Percentiles rank a stretch among this genome's conserved stretches.
Conservation (phyloP, 2,797 vertebrate species). For the Parauchenoglanis punctatus region DNA sequence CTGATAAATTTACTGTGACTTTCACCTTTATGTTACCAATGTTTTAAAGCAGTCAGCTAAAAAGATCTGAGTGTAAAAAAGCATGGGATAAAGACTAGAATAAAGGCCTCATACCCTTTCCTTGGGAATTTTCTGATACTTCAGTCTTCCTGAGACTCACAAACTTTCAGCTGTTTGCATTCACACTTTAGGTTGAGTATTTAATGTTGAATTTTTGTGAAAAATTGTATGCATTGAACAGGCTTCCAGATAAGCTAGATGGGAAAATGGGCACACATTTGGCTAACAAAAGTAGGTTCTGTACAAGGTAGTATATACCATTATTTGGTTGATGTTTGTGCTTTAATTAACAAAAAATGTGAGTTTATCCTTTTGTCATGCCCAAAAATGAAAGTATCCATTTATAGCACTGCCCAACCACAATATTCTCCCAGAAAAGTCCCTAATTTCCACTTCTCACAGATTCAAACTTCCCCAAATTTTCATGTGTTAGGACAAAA, state of each 20-base stretch:
- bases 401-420: background rate
- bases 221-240: background rate
- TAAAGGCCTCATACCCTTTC: background rate
- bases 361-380: background rate
- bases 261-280: background rate
- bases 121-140: background rate
- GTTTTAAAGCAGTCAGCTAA: background rate
- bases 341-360: background rate
- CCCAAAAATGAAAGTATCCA: background rate
- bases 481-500: background rate
- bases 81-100: background rate
- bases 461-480: background rate
- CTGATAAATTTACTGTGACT: background rate
- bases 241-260: background rate
- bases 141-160: background rate
- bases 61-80: background rate
- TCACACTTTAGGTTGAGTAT: background rate
- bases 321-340: background rate
- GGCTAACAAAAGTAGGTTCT: background rate
- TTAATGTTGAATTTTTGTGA: background rate
- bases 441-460: background rate
- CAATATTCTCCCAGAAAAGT: background rate
- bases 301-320: background rate
- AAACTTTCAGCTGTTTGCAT: background rate
- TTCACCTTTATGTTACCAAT: background rate